Percentiles rank a stretch among this genome's conserved stretches.
Evolutionary conservation across 1,140 invertebrate genomes (phyloP).

Genomic region (Drosophila novamexicana): DNA sequence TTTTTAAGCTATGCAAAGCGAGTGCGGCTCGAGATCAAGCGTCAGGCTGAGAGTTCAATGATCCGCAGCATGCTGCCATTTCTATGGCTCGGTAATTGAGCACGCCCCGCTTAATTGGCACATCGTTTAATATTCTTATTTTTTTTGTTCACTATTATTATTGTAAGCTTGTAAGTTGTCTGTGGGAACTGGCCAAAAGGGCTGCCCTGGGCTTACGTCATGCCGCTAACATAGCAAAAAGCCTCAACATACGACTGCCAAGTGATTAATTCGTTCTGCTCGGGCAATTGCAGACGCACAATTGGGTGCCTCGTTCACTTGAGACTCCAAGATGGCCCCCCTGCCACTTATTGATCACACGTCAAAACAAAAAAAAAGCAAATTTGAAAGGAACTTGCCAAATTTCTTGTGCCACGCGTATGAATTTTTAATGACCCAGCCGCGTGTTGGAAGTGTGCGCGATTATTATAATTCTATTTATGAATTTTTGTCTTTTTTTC

Average conservation of each 20-base stretch:
- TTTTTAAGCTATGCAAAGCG: conserved; percentile 61
- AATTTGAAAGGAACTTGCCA: conserved; percentile 57
- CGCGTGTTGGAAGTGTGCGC: conserved; percentile 75
- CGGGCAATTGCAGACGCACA: conserved; percentile 14
- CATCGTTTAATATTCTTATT: conserved; percentile 26
- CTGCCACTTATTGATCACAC: too few relatives aligned
- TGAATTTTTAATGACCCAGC: conserved; percentile 70
- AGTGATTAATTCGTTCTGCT: conserved; percentile 62
- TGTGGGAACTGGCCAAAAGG: conserved; percentile 39
- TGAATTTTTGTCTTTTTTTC: conserved; percentile 39
- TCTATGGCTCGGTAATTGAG: conserved; percentile 36
- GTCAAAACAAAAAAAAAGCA: not conserved
- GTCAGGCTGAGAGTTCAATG: conserved; percentile 66
- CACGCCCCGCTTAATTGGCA: conserved; percentile 53
- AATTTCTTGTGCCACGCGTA: conserved; percentile 76
- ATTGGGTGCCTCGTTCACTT: conserved; percentile 45
- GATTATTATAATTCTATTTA: conserved; percentile 49
- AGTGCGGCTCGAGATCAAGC: conserved; percentile 48
- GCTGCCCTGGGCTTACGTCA: conserved; percentile 65
- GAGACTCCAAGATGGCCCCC: not conserved
- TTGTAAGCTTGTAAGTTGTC: conserved; percentile 5
- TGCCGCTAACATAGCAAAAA: conserved; percentile 49
- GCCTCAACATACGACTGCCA: conserved; percentile 12
- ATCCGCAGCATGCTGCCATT: conserved; percentile 53
- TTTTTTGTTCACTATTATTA: not conserved